Conservation (phyloP, 2,888 invertebrate species). For the Ypsolopha scabrella region DNA sequence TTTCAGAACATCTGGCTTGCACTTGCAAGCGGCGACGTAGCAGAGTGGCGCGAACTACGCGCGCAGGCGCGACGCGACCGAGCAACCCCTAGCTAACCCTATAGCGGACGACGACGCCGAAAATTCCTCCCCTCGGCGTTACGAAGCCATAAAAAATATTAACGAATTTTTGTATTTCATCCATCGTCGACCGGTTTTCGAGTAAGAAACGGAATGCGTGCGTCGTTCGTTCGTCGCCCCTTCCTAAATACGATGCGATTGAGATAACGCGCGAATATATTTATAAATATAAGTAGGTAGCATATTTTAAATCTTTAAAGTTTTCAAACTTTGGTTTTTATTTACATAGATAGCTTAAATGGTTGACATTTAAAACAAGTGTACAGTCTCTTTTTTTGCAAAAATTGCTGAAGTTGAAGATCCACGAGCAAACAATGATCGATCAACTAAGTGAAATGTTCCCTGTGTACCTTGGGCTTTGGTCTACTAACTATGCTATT, state of each 20-base stretch:
- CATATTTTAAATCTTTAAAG: too few species aligned
- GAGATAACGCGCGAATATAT: too few species aligned
- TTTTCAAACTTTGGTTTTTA: too few species aligned
- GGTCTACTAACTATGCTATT: too few species aligned
- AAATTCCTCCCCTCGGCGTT: conserved; percentile 55
- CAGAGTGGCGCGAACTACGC: conserved; percentile 70
- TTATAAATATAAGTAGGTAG: too few species aligned
- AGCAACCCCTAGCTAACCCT: conserved; percentile 64
- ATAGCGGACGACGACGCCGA: conserved; percentile 26
- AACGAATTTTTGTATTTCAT: conserved; percentile 60
- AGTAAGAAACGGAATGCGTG: neutral
- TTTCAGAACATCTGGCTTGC: conserved; percentile 64
- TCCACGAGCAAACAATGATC: too few species aligned
- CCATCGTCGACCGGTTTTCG: conserved; percentile 54
- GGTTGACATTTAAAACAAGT: too few species aligned
- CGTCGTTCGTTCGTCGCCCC: neutral
- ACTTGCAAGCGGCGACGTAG: conserved; percentile 37
- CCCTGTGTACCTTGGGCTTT: too few species aligned
- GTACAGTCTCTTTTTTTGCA: too few species aligned
- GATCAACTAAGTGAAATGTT: too few species aligned
- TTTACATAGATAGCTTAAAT: too few species aligned
- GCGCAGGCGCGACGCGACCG: conserved; percentile 62
- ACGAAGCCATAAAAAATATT: conserved; percentile 63
- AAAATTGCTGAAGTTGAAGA: too few species aligned
- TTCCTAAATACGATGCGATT: neutral